Percentiles rank a stretch among this genome's conserved stretches.
phyloP scores from a whole-genome alignment of 2,888 invertebrate genomes.

The Pilophorus perplexus region DNA sequence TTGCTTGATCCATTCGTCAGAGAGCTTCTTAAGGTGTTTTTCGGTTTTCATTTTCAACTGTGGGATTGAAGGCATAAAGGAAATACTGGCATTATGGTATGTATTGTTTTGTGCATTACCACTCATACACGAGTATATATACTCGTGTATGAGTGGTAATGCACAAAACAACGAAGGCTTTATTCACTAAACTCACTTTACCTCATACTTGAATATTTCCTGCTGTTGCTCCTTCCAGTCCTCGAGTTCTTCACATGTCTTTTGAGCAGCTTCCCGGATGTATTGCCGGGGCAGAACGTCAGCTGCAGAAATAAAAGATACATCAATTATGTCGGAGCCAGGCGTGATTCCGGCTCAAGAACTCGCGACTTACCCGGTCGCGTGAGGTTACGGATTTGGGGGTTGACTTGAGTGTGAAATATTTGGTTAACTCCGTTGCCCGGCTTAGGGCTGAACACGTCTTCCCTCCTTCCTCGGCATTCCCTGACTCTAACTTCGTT shows the following conservation, averaged over 20 bases:
- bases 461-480: slow-evolving; percentile 2
- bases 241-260: slow-evolving; percentile 54
- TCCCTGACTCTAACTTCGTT: neutral
- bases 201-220: slow-evolving; percentile 61
- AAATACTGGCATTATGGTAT: neutral
- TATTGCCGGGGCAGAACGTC: slow-evolving; percentile 32
- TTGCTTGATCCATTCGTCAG: slow-evolving; percentile 55
- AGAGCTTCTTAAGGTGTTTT: slow-evolving; percentile 44
- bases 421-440: neutral
- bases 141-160: no score
- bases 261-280: slow-evolving; percentile 40
- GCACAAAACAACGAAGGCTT: neutral
- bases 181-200: slow-evolving; percentile 48
- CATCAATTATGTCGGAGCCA: no score
- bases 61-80: no score
- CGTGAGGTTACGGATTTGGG: no score
- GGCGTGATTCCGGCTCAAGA: no score
- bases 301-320: neutral
- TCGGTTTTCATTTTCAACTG: slow-evolving; percentile 47
- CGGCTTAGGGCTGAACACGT: neutral
- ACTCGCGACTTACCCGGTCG: neutral
- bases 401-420: neutral
- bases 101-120: no score
- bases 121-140: no score
- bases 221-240: slow-evolving; percentile 71